A percentile compares a stretch with the other conserved stretches of the same genome.
These are phyloP conservation scores for Muschampia plurimacula DNA, from an alignment of 2,888 invertebrate species.

Conservation along the genomic window DNA sequence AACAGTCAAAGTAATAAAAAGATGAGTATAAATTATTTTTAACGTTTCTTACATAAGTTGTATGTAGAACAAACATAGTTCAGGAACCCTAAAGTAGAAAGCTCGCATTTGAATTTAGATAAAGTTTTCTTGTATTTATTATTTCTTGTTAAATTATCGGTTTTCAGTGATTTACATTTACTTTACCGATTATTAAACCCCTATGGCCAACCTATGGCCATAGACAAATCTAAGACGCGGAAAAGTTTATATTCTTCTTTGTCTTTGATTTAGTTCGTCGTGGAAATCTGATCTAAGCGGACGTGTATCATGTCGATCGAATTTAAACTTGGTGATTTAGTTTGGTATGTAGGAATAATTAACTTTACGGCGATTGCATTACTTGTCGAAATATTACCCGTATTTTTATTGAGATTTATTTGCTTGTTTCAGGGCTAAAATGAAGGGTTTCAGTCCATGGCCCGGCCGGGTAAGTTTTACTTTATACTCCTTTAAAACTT, in stretches of 20 bases:
- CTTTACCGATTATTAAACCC: conserved; percentile 8
- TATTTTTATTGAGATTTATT: conserved; percentile 32
- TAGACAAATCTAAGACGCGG: conserved; percentile 57
- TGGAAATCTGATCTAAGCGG: conserved; percentile 61
- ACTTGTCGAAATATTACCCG: conserved; percentile 47
- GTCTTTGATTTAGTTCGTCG: conserved; percentile 77
- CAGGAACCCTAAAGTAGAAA: no score
- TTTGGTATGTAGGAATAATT: conserved; percentile 74
- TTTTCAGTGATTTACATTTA: no score
- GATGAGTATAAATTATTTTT: no score
- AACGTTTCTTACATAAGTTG: no score
- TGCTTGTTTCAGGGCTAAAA: conserved; percentile 94
- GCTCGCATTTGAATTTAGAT: no score
- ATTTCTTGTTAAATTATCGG: no score
- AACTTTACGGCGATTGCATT: conserved; percentile 41
- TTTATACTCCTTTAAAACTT: conserved; percentile 51
- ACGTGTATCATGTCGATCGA: conserved; percentile 74
- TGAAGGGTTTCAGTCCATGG: conserved; percentile 99
- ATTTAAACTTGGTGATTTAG: conserved; percentile 84
- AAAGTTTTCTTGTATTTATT: no score
- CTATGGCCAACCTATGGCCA: conserved; percentile 55
- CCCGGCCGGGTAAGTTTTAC: conserved; percentile 95
- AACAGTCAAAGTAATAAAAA: no score
- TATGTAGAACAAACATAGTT: no score
- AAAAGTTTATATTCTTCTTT: conserved; percentile 52